Percentiles rank a stretch among this genome's conserved stretches.
Evolutionary conservation across 1,140 invertebrate species (phyloP).

Genomic region (Heterodera schachtii): DNA sequence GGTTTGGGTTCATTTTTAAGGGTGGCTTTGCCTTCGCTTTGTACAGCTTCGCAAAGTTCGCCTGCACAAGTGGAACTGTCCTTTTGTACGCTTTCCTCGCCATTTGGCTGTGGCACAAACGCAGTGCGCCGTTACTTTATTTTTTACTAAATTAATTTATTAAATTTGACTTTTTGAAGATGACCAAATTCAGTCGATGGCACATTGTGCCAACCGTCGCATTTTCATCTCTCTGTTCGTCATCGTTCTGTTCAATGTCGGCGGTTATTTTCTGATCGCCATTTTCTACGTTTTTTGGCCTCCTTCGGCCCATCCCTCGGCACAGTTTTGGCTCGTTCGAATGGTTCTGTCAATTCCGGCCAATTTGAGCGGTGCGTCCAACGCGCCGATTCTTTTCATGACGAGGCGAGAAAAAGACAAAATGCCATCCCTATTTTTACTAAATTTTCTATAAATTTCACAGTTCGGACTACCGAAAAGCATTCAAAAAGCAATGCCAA

Average conservation of each 20-base stretch:
- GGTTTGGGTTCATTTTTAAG: not conserved
- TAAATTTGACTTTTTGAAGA: not conserved
- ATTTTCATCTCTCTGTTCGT: slow-evolving; percentile 5
- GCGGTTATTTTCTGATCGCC: not conserved
- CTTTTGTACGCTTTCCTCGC: not conserved
- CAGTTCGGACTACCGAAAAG: not conserved
- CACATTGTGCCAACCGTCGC: not conserved
- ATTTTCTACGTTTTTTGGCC: not conserved
- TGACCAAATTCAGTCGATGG: not conserved
- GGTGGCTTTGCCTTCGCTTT: not conserved
- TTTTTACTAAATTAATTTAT: not conserved
- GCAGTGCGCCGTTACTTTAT: not conserved
- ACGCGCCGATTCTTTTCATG: not conserved
- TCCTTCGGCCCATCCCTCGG: not conserved
- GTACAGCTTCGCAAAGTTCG: not conserved
- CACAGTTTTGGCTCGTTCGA: not conserved
- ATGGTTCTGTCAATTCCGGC: not conserved
- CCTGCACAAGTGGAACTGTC: not conserved
- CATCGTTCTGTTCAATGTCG: slow-evolving; percentile 5
- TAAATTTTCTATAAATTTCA: no score
- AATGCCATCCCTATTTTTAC: not conserved
- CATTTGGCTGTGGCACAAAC: not conserved
- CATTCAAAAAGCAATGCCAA: not conserved
- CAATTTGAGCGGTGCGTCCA: slow-evolving; percentile 1
- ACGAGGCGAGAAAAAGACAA: not conserved